Conservation (phyloP, 2,888 invertebrate genomes). For the Apodemia mormo region DNA sequence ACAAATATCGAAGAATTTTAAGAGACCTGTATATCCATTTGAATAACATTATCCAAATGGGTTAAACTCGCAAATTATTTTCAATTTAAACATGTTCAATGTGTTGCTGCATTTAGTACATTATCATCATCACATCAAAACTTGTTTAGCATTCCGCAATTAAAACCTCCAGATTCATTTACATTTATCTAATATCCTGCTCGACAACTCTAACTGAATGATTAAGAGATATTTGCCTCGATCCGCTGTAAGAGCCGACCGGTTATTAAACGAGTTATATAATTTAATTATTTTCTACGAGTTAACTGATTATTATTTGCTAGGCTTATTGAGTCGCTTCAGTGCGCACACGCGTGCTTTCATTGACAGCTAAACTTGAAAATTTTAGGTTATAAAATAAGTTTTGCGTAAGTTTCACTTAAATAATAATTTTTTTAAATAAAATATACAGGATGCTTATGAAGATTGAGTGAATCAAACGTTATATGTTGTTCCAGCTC, state of each 20-base stretch:
- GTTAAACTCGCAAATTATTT: neutral
- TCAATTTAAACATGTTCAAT: neutral
- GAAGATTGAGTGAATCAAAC: too few relatives aligned
- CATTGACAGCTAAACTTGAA: neutral
- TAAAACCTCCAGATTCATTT: constrained; percentile 23
- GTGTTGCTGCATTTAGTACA: neutral
- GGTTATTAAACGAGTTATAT: constrained; percentile 34
- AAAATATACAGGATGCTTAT: too few relatives aligned
- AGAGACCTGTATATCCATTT: too few relatives aligned
- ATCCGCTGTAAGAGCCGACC: constrained; percentile 35
- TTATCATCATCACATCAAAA: constrained; percentile 9
- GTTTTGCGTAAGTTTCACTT: too few relatives aligned
- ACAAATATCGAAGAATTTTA: too few relatives aligned
- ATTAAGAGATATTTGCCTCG: constrained; percentile 39
- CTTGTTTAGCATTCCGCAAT: constrained; percentile 24
- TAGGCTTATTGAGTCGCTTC: neutral
- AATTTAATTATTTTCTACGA: constrained; percentile 34
- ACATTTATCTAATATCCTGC: constrained; percentile 28
- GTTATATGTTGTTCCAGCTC: too few relatives aligned
- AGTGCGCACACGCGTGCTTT: neutral
- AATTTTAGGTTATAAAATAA: neutral
- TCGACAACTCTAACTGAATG: constrained; percentile 33
- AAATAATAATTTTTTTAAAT: too few relatives aligned
- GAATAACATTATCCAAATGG: too few relatives aligned
- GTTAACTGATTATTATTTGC: neutral